These are phyloP conservation scores for Perca flavescens DNA, from an alignment of 2,113 vertebrate genomes.

Conservation along the genomic window DNA sequence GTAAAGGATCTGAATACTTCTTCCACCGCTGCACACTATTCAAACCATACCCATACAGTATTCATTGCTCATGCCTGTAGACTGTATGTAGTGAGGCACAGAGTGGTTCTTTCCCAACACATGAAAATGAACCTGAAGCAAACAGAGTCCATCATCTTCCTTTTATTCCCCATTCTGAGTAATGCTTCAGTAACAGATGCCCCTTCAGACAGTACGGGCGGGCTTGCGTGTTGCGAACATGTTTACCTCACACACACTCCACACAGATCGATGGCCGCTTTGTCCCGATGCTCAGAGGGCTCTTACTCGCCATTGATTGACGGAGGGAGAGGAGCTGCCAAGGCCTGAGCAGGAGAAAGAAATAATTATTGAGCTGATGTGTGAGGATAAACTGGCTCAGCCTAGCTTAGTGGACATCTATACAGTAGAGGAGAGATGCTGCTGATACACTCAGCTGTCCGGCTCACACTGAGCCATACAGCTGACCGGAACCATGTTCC, in stretches of 20 bases:
- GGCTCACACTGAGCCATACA: neutral
- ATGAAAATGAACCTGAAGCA: too few relatives aligned
- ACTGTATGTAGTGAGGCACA: neutral
- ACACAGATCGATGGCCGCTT: constrained; percentile 89
- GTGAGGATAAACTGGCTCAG: constrained; percentile 52
- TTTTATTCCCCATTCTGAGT: neutral
- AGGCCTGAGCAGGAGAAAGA: constrained; percentile 83
- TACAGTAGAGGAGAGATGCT: constrained; percentile 16
- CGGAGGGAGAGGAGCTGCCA: constrained; percentile 85
- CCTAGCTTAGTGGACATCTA: constrained; percentile 45
- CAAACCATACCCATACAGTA: too few relatives aligned
- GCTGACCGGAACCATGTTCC: too few relatives aligned
- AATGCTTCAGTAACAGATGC: neutral
- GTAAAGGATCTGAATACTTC: too few relatives aligned
- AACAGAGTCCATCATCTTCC: neutral
- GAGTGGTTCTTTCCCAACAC: neutral
- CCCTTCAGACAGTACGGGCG: constrained; percentile 61
- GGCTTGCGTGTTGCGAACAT: constrained; percentile 80
- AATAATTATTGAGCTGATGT: constrained; percentile 85
- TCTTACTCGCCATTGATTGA: constrained; percentile 90
- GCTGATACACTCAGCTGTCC: neutral
- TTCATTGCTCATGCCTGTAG: neutral
- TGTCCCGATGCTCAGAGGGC: constrained; percentile 87
- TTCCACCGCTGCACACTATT: too few relatives aligned
- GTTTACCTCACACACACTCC: constrained; percentile 84